Percentiles rank a stretch among this genome's conserved stretches.
phyloP scores from a whole-genome alignment of 2,888 invertebrate genomes.

The Neoaliturus tenellus region DNA sequence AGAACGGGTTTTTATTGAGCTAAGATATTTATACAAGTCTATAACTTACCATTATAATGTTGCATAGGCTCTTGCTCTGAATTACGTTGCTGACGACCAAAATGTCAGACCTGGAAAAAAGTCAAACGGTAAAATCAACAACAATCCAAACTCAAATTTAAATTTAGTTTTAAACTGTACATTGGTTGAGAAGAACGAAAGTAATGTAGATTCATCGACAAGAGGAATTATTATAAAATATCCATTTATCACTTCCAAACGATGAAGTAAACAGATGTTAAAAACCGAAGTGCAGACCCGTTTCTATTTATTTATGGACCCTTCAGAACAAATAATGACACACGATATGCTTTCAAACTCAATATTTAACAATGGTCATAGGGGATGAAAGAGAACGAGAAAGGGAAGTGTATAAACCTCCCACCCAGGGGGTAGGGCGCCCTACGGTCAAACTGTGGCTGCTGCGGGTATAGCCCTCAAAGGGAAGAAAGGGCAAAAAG shows the following conservation, averaged over 20 bases:
- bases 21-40: no score
- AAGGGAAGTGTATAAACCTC: neutral
- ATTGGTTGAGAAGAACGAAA: no score
- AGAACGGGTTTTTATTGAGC: no score
- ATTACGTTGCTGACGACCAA: constrained; percentile 73
- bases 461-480: neutral
- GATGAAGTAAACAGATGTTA: no score
- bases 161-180: no score
- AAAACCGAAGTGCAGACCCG: neutral
- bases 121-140: no score
- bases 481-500: constrained; percentile 19
- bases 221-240: no score
- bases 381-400: neutral
- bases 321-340: constrained; percentile 1
- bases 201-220: no score
- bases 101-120: constrained; percentile 73
- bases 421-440: neutral
- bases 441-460: neutral
- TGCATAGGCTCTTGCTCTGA: constrained; percentile 75
- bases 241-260: no score
- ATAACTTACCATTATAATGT: constrained; percentile 74
- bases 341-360: neutral
- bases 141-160: no score
- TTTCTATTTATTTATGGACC: constrained; percentile 24
- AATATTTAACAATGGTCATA: constrained; percentile 17